Conservation (phyloP, 2,888 invertebrate genomes). For the Tribolium freemani region DNA sequence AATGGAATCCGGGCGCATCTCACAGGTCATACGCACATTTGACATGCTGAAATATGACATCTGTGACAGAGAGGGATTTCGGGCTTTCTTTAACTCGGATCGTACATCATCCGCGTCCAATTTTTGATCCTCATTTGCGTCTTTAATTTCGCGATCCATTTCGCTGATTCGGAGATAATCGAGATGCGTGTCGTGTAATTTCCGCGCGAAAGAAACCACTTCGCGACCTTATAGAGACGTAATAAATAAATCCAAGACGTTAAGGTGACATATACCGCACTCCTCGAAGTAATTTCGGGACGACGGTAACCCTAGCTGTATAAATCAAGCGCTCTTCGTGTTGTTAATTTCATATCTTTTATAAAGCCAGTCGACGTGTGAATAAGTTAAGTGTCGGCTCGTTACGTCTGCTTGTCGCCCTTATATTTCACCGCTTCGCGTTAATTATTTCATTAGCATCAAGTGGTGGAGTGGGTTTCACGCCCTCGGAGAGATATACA, state of each 20-base stretch:
- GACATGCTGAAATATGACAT: constrained; percentile 58
- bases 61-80: constrained; percentile 58
- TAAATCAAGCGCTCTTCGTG: constrained; percentile 56
- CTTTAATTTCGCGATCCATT: constrained; percentile 56
- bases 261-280: constrained; percentile 21
- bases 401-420: constrained; percentile 37
- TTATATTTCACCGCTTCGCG: constrained; percentile 34
- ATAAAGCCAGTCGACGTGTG: constrained; percentile 47
- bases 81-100: constrained; percentile 56
- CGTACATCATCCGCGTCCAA: constrained; percentile 27
- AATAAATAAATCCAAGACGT: constrained; percentile 28
- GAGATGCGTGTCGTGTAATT: no score
- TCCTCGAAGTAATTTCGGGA: constrained; percentile 13
- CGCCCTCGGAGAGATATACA: not conserved
- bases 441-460: constrained; percentile 37
- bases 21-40: constrained; percentile 61
- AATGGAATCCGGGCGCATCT: constrained; percentile 61
- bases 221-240: not conserved
- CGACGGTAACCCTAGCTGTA: constrained; percentile 40
- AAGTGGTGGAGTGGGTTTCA: constrained; percentile 13
- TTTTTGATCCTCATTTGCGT: constrained; percentile 41
- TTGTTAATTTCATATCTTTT: constrained; percentile 58
- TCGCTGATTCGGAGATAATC: not conserved
- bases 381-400: constrained; percentile 52
- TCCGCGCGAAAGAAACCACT: constrained; percentile 9